phyloP scores from a whole-genome alignment of 2,888 invertebrate genomes.

The Drosophila putrida region DNA sequence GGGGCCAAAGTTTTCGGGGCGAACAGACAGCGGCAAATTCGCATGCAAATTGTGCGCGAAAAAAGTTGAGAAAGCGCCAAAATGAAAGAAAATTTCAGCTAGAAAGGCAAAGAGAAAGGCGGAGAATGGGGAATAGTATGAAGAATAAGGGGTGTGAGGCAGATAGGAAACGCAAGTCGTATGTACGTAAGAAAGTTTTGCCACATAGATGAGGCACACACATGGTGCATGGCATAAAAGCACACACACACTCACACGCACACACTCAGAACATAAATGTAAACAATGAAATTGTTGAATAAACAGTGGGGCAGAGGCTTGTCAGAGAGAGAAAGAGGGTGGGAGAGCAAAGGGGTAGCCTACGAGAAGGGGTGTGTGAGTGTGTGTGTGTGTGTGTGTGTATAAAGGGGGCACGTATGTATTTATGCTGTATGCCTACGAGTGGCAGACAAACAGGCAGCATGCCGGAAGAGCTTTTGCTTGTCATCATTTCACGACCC shows the following conservation, averaged over 20 bases:
- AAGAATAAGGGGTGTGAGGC: not conserved
- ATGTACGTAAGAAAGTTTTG: conserved; percentile 45
- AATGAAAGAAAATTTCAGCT: conserved; percentile 54
- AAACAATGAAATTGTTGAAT: conserved; percentile 80
- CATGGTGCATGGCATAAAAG: conserved; percentile 34
- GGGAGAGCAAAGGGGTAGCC: not conserved
- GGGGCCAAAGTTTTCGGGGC: conserved; percentile 51
- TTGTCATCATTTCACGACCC: conserved; percentile 79
- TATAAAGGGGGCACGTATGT: conserved; percentile 7
- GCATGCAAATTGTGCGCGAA: conserved; percentile 81
- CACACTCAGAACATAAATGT: conserved; percentile 69
- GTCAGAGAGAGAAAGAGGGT: not conserved
- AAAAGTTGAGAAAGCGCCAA: conserved; percentile 69
- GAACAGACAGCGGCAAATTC: conserved; percentile 77
- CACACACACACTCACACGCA: conserved; percentile 11
- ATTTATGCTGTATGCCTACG: conserved; percentile 40
- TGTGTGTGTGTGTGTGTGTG: not conserved
- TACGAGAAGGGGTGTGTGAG: too few relatives aligned
- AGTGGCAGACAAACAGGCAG: conserved; percentile 62
- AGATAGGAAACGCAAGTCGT: conserved; percentile 7
- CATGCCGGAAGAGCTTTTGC: conserved; percentile 74
- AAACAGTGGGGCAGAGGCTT: conserved; percentile 46
- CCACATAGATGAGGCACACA: conserved; percentile 40
- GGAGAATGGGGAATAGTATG: too few relatives aligned
- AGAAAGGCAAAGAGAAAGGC: conserved; percentile 10